Evolutionary conservation across 2,113 vertebrate genomes (phyloP), one percentile per base, ranked within the genome.

Genomic region (Caracal caracal): DNA sequence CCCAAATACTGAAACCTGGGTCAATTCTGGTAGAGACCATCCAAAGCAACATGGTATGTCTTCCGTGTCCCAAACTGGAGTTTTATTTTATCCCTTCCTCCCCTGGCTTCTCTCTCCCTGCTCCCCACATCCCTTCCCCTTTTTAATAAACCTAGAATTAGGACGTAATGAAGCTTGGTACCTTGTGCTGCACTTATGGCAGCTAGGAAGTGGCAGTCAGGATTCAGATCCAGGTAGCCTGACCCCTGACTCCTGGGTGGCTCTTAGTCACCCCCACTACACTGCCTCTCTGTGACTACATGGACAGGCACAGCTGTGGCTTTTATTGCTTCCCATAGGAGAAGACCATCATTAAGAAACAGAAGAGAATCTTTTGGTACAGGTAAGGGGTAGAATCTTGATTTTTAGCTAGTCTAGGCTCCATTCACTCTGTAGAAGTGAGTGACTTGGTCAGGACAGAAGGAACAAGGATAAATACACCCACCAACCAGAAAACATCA

Each of bases 31-130:
- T 89, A 10, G 93, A 96, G 79, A 94, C 79, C 79, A 93, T 92
- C 61, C 96, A 86, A 71, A 96, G 40, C 24, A 85, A 95, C 33
- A 71, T 87, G 81, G 98, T 97, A 88, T 93, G 95, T 75, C 43
- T 92, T 37, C 16, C 51, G 35, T 92, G 35, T 20, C 26, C 37
- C 79, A 86, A 30, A 24, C 16, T n/a, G 19, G 7, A 49, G 8
- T 65, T 66, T 73, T 80, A 11, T 37, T 87, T n/a, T 22, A 8
- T 30, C 4, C 10, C 5, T 43, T 20, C 22, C 10, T 90, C 16
- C 28, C 15, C 15, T n/a, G 12, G 17, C 11, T 51, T 85, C 3
- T 30, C 24, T 68, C 30, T 70, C 13, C 20, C 11, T 66, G 12
- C 30, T 5, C 28, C 2, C 2, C 6, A 0, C 2, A 8, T 12